A percentile compares a stretch with the other conserved stretches of the same genome.
phyloP scores from a whole-genome alignment of 2,797 vertebrate species.

The Eulemur albifrons region DNA sequence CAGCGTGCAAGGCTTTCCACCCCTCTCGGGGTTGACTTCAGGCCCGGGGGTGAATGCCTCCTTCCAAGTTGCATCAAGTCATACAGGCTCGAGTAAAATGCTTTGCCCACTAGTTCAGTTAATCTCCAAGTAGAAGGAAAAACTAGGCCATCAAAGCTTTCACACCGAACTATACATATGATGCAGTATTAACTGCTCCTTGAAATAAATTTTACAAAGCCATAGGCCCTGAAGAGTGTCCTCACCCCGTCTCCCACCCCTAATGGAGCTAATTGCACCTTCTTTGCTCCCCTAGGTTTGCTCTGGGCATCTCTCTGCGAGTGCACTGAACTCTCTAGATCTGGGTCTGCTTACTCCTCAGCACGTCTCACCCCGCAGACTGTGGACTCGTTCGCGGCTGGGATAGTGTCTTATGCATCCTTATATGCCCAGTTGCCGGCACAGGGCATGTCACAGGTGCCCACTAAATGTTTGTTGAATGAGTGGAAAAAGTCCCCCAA shows the following conservation, averaged over 20 bases:
- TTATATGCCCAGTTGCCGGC: neutral
- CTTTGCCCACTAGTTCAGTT: neutral
- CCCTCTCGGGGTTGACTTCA: neutral
- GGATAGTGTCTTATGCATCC: neutral
- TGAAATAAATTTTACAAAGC: neutral
- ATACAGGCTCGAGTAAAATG: neutral
- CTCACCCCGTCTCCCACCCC: neutral
- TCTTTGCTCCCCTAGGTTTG: neutral
- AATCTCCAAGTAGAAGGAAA: neutral
- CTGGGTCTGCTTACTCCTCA: neutral
- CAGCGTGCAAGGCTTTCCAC: neutral
- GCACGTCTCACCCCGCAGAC: neutral
- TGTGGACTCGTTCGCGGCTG: neutral
- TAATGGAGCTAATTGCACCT: neutral
- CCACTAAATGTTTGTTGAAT: neutral
- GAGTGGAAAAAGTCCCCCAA: neutral
- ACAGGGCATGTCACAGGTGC: fast-evolving
- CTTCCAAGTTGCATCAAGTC: neutral
- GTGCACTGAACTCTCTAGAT: neutral
- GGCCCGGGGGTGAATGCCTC: no score
- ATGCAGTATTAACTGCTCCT: neutral
- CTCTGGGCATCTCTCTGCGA: neutral
- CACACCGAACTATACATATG: neutral
- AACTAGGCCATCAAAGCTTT: neutral
- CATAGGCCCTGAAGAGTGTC: neutral